Percentiles rank a stretch among this genome's conserved stretches.
Conservation (phyloP, 2,888 invertebrate species). For the Erpobdella octoculata region DNA sequence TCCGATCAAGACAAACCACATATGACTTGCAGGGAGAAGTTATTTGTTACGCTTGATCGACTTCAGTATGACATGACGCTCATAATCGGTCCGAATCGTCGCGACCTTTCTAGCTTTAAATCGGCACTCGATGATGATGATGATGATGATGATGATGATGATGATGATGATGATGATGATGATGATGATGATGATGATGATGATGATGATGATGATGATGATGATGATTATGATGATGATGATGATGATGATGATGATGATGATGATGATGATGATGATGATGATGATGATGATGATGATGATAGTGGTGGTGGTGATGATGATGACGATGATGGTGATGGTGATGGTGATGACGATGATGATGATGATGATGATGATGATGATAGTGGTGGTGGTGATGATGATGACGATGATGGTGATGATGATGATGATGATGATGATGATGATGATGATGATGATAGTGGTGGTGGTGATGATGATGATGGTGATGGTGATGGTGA, state of each 20-base stretch:
- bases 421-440: background rate
- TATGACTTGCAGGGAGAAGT: no score
- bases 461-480: background rate
- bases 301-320: conserved; percentile 20
- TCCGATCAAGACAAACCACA: no score
- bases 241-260: conserved; percentile 16
- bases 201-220: conserved; percentile 24
- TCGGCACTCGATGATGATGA: conserved; percentile 25
- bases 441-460: background rate
- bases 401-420: background rate
- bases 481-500: background rate
- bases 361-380: background rate
- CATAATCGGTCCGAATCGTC: no score
- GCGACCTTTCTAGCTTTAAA: no score
- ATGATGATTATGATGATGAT: conserved; percentile 15
- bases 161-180: conserved; percentile 25
- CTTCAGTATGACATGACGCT: no score
- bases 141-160: conserved; percentile 24
- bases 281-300: conserved; percentile 4
- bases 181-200: conserved; percentile 17
- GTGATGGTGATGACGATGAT: background rate
- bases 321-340: background rate
- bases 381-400: background rate
- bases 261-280: conserved; percentile 13
- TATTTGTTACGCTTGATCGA: no score